Percentiles rank a stretch among this genome's conserved stretches.
Conservation (phyloP, 2,888 invertebrate genomes). For the Lasioglossum lativentre region DNA sequence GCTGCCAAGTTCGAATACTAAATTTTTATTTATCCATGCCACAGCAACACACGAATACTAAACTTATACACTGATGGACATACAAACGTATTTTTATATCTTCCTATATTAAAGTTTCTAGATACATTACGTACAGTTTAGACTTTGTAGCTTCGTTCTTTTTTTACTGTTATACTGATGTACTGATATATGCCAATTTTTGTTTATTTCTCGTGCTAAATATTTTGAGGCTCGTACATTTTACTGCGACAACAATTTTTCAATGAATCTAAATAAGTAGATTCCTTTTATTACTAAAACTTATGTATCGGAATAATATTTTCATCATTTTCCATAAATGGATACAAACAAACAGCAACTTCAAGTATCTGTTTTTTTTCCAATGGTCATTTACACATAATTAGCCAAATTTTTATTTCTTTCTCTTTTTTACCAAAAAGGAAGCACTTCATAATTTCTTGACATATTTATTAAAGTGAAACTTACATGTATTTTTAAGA, state of each 20-base stretch:
- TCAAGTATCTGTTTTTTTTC: conserved; percentile 18
- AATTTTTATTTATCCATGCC: conserved; percentile 44
- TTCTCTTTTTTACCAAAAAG: conserved; percentile 46
- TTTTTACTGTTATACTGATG: conserved; percentile 58
- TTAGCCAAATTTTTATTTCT: conserved; percentile 32
- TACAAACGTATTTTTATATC: conserved; percentile 45
- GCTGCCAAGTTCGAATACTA: conserved; percentile 38
- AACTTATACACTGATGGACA: conserved; percentile 46
- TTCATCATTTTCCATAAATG: conserved; percentile 17
- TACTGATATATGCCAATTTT: conserved; percentile 54
- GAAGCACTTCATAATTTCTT: conserved; percentile 56
- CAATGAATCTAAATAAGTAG: conserved; percentile 48
- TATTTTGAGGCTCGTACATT: conserved; percentile 34
- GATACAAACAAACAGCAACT: conserved; percentile 24
- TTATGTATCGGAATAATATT: conserved; percentile 41
- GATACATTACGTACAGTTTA: conserved; percentile 51
- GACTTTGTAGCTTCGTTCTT: conserved; percentile 35
- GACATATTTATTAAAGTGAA: conserved; percentile 57
- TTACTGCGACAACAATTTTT: conserved; percentile 40
- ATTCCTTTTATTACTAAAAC: conserved; percentile 39
- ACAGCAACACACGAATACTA: conserved; percentile 48
- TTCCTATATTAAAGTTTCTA: conserved; percentile 44
- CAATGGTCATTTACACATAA: conserved; percentile 25
- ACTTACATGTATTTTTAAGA: conserved; percentile 55
- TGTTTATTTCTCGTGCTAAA: conserved; percentile 22